Base-by-base conservation (phyloP, 2,797 vertebrate genomes). In the Neoniphon sammara region DNA sequence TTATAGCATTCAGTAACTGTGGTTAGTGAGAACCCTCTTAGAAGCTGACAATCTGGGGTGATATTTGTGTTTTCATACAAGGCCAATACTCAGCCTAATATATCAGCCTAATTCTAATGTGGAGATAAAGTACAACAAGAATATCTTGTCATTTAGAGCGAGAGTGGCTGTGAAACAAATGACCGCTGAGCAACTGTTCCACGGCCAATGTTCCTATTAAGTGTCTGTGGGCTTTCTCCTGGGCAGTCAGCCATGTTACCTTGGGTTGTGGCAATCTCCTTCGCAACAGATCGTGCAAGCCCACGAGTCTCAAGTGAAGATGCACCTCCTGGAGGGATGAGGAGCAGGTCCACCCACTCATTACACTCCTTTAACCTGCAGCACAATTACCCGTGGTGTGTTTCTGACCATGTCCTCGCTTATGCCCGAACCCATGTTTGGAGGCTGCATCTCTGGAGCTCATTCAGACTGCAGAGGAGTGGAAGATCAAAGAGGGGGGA, bases 401-500 rank as follows among this genome's bases (percentile, higher is more conserved):
- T 53, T 77, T 75, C 44, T 58, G 58, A 56, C 63, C 47, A 64
- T 53, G 58, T 23, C 44, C 1, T 70, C 39, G 34, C 58, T 63
- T 70, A 73, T 46, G 70, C 70, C 63, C 47, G 58, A 47, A 52
- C 59, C 63, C 14, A 8, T 78, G 65, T 66, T 75, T 65, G 30
- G 47, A 69, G 70, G 56, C 73, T 62, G 44, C 55, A 10, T 52
- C 39, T 53, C n/a, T 39, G 20, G 34, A 17, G 42, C 52, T 39
- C 7, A 47, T 47, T 47, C n/a, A 54, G 79, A 87, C 73, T 75
- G 63, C 77, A 69, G n/a, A 44, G 50, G 62, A 66, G 44, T 21
- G 25, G 75, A 78, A 75, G 85, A 91, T 90, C 86, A 90, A 90
- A 90, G 78, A n/a, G n/a, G 39, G 59, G 44, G 65, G 21, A 67